Percentiles rank a stretch among this genome's conserved stretches.
phyloP scores from a whole-genome alignment of 2,797 vertebrate genomes.

The Selene dorsalis region DNA sequence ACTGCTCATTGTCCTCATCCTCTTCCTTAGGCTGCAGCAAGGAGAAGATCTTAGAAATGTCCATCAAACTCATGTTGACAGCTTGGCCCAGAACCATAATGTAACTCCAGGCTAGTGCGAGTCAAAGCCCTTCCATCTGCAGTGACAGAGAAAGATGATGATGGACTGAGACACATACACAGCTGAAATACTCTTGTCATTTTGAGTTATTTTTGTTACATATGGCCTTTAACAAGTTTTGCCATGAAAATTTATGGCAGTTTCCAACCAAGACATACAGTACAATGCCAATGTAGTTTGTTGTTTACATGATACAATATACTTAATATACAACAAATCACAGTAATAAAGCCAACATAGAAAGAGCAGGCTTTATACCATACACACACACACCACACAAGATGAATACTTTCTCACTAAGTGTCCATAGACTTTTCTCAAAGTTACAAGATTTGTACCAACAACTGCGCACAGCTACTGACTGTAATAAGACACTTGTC shows the following conservation, averaged over 20 bases:
- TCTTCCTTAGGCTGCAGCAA: conserved; percentile 91
- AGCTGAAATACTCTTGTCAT: conserved; percentile 17
- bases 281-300: neutral
- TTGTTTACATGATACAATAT: conserved; percentile 12
- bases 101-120: conserved; percentile 63
- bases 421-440: neutral
- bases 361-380: neutral
- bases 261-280: neutral
- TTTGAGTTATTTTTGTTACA: neutral
- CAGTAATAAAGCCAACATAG: neutral
- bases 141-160: conserved; percentile 24
- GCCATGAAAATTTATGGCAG: neutral
- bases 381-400: neutral
- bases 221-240: neutral
- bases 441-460: neutral
- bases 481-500: conserved; percentile 61
- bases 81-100: conserved; percentile 73
- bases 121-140: conserved; percentile 77
- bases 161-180: conserved; percentile 10
- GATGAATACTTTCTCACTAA: neutral
- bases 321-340: neutral
- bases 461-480: neutral
- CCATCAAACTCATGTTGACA: conserved; percentile 91
- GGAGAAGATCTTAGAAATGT: conserved; percentile 95
- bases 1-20: conserved; percentile 80